Conservation (phyloP, 2,888 invertebrate species). For the Pogonocherus hispidulus region DNA sequence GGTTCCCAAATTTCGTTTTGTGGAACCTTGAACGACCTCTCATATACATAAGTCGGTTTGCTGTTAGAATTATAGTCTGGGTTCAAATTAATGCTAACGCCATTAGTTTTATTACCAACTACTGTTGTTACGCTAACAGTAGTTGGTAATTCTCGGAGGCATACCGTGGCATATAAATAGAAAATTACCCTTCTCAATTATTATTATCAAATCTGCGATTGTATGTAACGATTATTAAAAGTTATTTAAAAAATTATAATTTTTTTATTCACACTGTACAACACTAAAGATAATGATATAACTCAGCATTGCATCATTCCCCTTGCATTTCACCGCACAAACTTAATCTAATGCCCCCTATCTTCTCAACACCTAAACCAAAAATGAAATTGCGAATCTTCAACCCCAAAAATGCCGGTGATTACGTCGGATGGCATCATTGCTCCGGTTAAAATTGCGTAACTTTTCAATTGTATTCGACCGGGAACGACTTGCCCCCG, state of each 20-base stretch:
- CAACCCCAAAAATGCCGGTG: conserved; percentile 15
- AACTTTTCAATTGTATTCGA: conserved; percentile 35
- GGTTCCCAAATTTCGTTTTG: conserved; percentile 26
- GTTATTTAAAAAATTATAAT: no score
- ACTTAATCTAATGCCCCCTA: conserved; percentile 20
- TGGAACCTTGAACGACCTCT: conserved; percentile 21
- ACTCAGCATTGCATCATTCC: no score
- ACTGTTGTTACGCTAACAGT: conserved; percentile 2
- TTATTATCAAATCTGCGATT: no score
- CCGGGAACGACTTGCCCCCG: conserved; percentile 12
- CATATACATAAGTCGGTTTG: background rate
- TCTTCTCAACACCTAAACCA: conserved; percentile 21
- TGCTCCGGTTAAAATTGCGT: conserved; percentile 32
- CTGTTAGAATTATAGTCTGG: conserved; percentile 3
- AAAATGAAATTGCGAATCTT: conserved; percentile 15
- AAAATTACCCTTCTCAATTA: no score
- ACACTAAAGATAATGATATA: no score
- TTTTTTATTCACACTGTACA: no score
- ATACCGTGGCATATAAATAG: no score
- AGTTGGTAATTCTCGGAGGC: background rate
- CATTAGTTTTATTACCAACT: background rate
- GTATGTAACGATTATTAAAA: no score
- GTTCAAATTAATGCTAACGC: conserved; percentile 4
- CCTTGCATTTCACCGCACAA: background rate
- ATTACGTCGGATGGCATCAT: conserved; percentile 19